Evolutionary conservation across 1,140 invertebrate genomes (phyloP), one percentile per base, ranked within the genome.

Genomic region (Tetraneura akinire): DNA sequence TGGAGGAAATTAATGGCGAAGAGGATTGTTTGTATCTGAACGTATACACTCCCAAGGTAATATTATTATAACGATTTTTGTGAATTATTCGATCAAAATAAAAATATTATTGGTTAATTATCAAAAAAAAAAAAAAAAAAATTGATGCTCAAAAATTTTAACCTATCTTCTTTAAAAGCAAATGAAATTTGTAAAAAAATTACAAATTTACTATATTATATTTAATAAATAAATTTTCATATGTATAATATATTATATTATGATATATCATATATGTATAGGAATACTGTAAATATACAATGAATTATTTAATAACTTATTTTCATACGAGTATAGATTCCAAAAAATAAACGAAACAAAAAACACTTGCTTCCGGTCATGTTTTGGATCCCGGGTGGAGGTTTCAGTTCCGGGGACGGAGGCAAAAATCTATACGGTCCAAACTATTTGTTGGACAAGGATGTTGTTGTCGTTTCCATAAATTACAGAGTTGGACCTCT

Each of bases 301-400:
- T 1, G 11, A 2, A 60, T 16, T 16, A 6, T 60, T 0, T 6
- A 1, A 26, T 8, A 60, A 29, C 14, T 62, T 10, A 18, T 18
- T 62, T 60, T 13, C 14, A 29, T 8, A 29, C 9, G 10, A 18
- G 18, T 32, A 42, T 45, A 66, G 64, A 8, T 66, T 3, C 10
- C n/a, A 8, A 49, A 53, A 21, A 26, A 53, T 14, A 26, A 70
- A 18, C 0, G 5, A n/a, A 0, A 47, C 55, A 62, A 45, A 37
- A 1, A 42, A 5, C 3, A 8, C 32, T 21, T 45, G 51, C 26
- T 68, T 8, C 89, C 90, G 1, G 90, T 91, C 0, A 88, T 91
- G 85, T 87, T 91, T 0, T 89, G 86, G 64, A 84, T 93, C 37
- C 90, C 92, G 83, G 90, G 90, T 10, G 91, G 91, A 66, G 88